Percentiles rank a stretch among this genome's conserved stretches.
Evolutionary conservation across 1,140 invertebrate genomes (phyloP).

Genomic region (Drosophila sucinea): DNA sequence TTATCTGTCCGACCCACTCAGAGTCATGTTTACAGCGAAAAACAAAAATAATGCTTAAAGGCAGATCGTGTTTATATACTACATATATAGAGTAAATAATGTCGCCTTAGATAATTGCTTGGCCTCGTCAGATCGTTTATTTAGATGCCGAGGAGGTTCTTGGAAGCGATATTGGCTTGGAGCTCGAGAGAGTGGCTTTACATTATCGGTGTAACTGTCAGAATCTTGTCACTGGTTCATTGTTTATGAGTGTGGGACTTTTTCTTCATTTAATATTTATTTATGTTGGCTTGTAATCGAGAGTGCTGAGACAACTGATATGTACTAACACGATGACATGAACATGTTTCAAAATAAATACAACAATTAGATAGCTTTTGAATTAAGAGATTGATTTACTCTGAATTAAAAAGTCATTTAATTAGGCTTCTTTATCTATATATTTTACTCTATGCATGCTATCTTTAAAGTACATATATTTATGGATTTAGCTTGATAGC

Average conservation of each 20-base stretch:
- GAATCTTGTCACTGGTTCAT: conserved; percentile 65
- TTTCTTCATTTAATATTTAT: conserved; percentile 26
- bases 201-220: conserved; percentile 64
- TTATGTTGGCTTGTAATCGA: conserved; percentile 8
- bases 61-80: conserved; percentile 10
- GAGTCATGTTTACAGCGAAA: conserved; percentile 41
- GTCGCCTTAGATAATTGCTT: conserved; percentile 33
- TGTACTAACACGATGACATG: background rate
- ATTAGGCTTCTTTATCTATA: too few species aligned
- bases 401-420: too few species aligned
- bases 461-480: too few species aligned
- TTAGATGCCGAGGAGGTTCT: conserved; percentile 46
- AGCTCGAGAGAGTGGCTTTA: conserved; percentile 45
- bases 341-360: background rate
- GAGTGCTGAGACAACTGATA: conserved; percentile 26
- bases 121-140: conserved; percentile 45
- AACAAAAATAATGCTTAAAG: conserved; percentile 34
- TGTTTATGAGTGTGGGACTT: conserved; percentile 53
- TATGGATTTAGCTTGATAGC: too few species aligned
- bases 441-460: too few species aligned
- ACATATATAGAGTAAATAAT: conserved; percentile 8
- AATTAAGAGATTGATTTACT: background rate
- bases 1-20: conserved; percentile 63
- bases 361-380: background rate
- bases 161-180: conserved; percentile 21